phyloP scores from a whole-genome alignment of 1,140 invertebrate species.

The Geopemphigus sp. region DNA sequence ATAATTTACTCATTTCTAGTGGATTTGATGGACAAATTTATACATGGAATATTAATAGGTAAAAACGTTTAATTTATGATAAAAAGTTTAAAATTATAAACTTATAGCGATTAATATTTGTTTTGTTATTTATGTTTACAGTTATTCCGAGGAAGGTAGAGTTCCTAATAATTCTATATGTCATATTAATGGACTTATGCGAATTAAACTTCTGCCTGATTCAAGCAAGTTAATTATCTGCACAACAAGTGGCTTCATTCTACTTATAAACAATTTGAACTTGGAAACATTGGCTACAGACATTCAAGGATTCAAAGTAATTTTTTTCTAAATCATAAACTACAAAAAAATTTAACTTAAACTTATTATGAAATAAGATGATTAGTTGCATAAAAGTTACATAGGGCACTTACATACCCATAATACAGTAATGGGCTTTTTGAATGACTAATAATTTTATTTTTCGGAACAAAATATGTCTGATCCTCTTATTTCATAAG shows the following conservation, averaged over 20 bases:
- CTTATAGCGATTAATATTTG: background rate
- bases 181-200: constrained; percentile 79
- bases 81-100: background rate
- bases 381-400: too few species aligned
- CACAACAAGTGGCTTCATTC: constrained; percentile 83
- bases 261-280: constrained; percentile 86
- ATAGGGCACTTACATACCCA: too few species aligned
- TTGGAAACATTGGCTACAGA: constrained; percentile 75
- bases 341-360: too few species aligned
- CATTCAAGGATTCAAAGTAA: constrained; percentile 79
- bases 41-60: constrained; percentile 91
- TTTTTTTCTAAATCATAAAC: background rate
- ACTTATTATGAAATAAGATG: too few species aligned
- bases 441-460: too few species aligned
- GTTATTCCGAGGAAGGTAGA: constrained; percentile 45
- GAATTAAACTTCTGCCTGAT: constrained; percentile 81
- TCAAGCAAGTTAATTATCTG: constrained; percentile 84
- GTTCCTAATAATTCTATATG: constrained; percentile 69
- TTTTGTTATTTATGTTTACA: background rate
- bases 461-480: too few species aligned
- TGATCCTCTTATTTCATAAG: too few species aligned
- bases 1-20: constrained; percentile 82
- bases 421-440: too few species aligned
- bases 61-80: constrained; percentile 50
- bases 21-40: constrained; percentile 92